Percentiles rank a stretch among this genome's conserved stretches.
phyloP scores from a whole-genome alignment of 2,797 vertebrate species.

The Sebastes paucispinis region DNA sequence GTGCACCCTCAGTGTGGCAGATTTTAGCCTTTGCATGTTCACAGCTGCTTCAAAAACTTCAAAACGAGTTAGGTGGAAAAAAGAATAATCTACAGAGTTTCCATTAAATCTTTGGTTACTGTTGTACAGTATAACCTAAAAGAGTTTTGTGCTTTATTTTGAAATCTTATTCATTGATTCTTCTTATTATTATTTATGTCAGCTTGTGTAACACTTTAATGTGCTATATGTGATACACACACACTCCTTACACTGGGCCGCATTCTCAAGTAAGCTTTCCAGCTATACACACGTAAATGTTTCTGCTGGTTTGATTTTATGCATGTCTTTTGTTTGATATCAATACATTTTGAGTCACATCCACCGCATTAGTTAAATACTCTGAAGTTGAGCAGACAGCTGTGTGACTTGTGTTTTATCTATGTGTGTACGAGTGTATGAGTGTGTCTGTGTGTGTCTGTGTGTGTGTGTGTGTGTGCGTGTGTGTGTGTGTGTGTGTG shows the following conservation, averaged over 20 bases:
- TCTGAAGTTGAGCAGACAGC: constrained; percentile 44
- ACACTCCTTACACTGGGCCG: background rate
- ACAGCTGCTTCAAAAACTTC: background rate
- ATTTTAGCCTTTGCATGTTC: background rate
- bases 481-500: background rate
- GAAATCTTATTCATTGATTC: background rate
- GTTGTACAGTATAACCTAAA: background rate
- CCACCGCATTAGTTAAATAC: background rate
- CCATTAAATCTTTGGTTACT: background rate
- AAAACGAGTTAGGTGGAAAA: background rate
- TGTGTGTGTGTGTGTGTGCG: background rate
- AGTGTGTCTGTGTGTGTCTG: background rate
- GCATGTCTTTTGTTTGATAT: background rate
- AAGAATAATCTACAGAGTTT: background rate
- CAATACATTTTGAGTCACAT: background rate
- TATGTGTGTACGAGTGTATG: background rate
- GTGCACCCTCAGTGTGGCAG: background rate
- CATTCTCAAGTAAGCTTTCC: background rate
- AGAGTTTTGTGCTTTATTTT: background rate
- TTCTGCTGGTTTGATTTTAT: background rate
- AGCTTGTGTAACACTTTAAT: background rate
- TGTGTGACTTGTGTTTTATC: constrained; percentile 45
- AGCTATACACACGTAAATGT: background rate
- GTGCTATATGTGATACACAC: background rate
- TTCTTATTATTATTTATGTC: background rate